These are phyloP conservation scores for Oncorhynchus nerka DNA, from an alignment of 2,113 vertebrate species.

Conservation along the genomic window DNA sequence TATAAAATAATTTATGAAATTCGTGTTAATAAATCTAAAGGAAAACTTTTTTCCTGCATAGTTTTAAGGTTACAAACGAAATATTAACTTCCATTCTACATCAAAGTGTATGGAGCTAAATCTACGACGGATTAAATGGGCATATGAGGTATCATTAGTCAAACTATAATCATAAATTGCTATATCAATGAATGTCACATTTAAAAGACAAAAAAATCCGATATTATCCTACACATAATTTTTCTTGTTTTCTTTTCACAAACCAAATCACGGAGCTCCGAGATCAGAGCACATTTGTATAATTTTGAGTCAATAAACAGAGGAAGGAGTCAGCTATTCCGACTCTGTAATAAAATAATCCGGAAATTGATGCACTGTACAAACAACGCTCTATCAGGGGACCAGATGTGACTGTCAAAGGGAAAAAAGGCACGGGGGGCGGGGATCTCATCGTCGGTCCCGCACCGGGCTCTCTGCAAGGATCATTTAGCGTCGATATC, in stretches of 20 bases:
- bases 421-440: slow-evolving; percentile 56
- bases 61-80: neutral
- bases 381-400: slow-evolving; percentile 63
- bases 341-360: slow-evolving; percentile 46
- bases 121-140: neutral
- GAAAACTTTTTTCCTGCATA: neutral
- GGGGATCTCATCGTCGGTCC: slow-evolving; percentile 40
- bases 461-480: slow-evolving; percentile 51
- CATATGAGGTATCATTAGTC: neutral
- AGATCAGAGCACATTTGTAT: slow-evolving; percentile 12
- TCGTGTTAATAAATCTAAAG: neutral
- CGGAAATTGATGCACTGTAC: slow-evolving; percentile 63
- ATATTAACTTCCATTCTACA: neutral
- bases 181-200: neutral
- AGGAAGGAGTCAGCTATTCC: slow-evolving; percentile 31
- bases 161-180: neutral
- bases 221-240: neutral
- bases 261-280: slow-evolving; percentile 22
- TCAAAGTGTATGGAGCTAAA: neutral
- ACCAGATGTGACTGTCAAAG: slow-evolving; percentile 70
- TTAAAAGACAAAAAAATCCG: neutral
- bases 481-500: slow-evolving; percentile 77
- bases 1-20: too few species aligned
- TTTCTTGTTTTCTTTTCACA: slow-evolving; percentile 4
- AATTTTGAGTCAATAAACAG: too few species aligned